A percentile compares a stretch with the other conserved stretches of the same genome.
These are phyloP conservation scores for Frankliniella intonsa DNA, from an alignment of 2,888 invertebrate genomes.

Conservation along the genomic window DNA sequence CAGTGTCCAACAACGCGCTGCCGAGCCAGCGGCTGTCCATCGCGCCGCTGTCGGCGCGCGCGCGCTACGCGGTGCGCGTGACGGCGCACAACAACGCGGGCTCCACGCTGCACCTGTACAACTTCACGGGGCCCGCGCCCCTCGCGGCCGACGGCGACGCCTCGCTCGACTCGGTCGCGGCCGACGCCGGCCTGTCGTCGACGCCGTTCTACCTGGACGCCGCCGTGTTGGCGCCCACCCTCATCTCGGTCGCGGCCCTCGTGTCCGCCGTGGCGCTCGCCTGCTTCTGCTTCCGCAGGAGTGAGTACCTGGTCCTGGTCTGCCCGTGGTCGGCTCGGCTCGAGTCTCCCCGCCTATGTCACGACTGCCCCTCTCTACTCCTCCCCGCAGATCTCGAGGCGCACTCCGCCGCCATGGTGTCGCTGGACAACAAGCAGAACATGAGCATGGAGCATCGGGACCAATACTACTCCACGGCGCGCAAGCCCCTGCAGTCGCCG, in stretches of 20 bases:
- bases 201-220: slow-evolving; percentile 62
- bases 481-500: slow-evolving; percentile 59
- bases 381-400: slow-evolving; percentile 41
- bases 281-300: slow-evolving; percentile 60
- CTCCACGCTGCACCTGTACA: slow-evolving; percentile 61
- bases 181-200: slow-evolving; percentile 50
- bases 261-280: slow-evolving; percentile 56
- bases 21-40: slow-evolving; percentile 64
- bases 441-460: slow-evolving; percentile 68
- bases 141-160: slow-evolving; percentile 38
- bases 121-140: slow-evolving; percentile 56
- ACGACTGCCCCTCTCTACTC: too few species aligned
- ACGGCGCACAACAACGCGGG: slow-evolving; percentile 70
- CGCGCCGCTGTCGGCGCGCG: slow-evolving; percentile 60
- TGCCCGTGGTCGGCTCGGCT: background rate
- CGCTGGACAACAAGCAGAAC: slow-evolving; percentile 68
- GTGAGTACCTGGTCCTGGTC: slow-evolving; percentile 49
- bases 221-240: slow-evolving; percentile 58
- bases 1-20: slow-evolving; percentile 65
- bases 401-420: slow-evolving; percentile 48
- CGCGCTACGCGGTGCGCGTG: slow-evolving; percentile 64
- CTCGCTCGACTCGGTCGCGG: background rate
- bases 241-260: slow-evolving; percentile 54
- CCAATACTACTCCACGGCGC: slow-evolving; percentile 70
- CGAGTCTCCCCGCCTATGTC: background rate